phyloP scores from a whole-genome alignment of 2,888 invertebrate species.

The Philopedon plagiatum region DNA sequence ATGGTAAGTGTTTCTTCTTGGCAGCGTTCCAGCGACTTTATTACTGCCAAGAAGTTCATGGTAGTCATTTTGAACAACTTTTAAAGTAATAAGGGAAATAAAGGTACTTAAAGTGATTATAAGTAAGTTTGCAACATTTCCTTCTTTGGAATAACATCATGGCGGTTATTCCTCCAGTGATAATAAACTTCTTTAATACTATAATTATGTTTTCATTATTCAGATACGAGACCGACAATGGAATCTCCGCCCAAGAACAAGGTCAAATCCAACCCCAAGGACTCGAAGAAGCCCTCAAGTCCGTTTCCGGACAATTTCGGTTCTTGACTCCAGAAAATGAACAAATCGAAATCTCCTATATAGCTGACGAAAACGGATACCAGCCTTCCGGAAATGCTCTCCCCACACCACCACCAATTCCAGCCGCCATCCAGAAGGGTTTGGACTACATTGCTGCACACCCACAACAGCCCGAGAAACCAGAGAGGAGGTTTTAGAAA shows the following conservation, averaged over 20 bases:
- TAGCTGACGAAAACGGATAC: constrained; percentile 50
- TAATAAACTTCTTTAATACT: too few species aligned
- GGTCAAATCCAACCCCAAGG: constrained; percentile 47
- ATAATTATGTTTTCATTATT: neutral
- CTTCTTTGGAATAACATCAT: too few species aligned
- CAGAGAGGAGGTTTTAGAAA: constrained; percentile 15
- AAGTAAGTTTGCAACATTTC: too few species aligned
- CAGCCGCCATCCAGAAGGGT: constrained; percentile 42
- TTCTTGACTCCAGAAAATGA: constrained; percentile 44
- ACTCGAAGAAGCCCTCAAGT: constrained; percentile 44
- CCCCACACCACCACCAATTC: constrained; percentile 49
- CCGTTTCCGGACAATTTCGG: constrained; percentile 43
- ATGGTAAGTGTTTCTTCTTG: too few species aligned
- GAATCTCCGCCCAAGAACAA: constrained; percentile 47
- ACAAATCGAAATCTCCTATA: constrained; percentile 43
- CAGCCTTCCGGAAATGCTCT: constrained; percentile 46
- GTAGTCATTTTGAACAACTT: too few species aligned
- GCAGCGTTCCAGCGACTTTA: too few species aligned
- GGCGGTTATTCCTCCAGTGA: too few species aligned
- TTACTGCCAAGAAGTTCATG: too few species aligned
- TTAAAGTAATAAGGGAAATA: too few species aligned
- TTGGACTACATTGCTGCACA: constrained; percentile 47
- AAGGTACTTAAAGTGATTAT: too few species aligned
- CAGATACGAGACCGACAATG: constrained; percentile 50
- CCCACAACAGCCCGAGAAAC: constrained; percentile 41